Evolutionary conservation across 2,113 vertebrate species (phyloP).

Genomic region (Australoheros scitulus): DNA sequence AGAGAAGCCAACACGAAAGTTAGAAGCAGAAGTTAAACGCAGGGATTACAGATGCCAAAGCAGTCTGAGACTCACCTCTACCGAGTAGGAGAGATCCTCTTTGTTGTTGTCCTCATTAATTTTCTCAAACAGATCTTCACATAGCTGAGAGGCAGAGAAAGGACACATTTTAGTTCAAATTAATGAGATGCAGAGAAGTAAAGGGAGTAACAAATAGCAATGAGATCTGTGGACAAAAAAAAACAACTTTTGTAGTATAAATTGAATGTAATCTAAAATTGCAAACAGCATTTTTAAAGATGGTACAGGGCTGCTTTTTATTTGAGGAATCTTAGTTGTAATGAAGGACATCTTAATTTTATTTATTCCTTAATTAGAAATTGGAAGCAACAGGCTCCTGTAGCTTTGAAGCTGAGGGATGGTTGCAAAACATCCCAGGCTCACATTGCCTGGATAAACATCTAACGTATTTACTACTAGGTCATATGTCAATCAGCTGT

Average conservation of each 20-base stretch:
- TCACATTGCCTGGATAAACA: too few species aligned
- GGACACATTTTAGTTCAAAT: conserved; percentile 25
- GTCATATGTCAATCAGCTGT: too few species aligned
- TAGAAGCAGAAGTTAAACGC: neutral
- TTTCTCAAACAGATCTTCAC: conserved; percentile 98
- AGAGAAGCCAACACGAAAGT: neutral
- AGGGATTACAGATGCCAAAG: neutral
- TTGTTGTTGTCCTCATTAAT: conserved; percentile 93
- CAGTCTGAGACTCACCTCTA: conserved; percentile 76
- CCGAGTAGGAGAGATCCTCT: conserved; percentile 94
- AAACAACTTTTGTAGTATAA: neutral
- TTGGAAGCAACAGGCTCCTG: too few species aligned
- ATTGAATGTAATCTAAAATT: neutral
- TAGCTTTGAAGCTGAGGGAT: too few species aligned
- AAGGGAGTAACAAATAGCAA: neutral
- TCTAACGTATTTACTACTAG: too few species aligned
- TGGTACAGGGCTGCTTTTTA: too few species aligned
- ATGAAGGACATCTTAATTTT: neutral
- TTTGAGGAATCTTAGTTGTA: too few species aligned
- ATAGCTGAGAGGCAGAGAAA: conserved; percentile 83
- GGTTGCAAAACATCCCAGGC: too few species aligned
- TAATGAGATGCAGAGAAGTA: neutral
- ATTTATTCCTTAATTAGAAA: neutral
- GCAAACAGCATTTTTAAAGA: neutral
- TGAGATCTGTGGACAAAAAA: conserved; percentile 24